A percentile compares a stretch with the other conserved stretches of the same genome.
Evolutionary conservation across 2,113 vertebrate genomes (phyloP).

Genomic region (Anthoscopus minutus): DNA sequence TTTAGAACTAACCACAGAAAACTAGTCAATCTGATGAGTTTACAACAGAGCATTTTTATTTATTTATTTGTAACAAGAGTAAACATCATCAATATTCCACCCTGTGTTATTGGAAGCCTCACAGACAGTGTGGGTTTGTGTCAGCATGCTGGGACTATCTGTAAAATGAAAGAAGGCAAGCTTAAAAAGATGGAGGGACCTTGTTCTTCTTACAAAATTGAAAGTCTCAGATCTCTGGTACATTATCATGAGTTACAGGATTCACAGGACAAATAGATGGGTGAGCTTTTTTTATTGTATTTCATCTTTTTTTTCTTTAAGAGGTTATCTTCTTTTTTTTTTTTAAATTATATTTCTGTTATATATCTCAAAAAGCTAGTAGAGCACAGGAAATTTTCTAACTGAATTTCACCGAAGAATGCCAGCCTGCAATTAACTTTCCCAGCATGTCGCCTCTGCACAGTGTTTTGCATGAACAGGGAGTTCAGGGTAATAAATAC

Average conservation of each 20-base stretch:
- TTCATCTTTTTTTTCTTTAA: not conserved
- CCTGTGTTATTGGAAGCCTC: not conserved
- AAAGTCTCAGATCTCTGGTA: not conserved
- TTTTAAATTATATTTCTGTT: not conserved
- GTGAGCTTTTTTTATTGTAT: not conserved
- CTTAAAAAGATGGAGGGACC: not conserved
- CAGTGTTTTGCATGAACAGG: not conserved
- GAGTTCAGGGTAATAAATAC: not conserved
- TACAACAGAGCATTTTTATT: constrained; percentile 1
- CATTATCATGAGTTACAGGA: not conserved
- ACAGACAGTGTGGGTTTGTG: not conserved
- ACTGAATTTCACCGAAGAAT: constrained; percentile 13
- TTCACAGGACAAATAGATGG: not conserved
- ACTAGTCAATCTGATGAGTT: constrained; percentile 46
- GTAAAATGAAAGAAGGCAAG: not conserved
- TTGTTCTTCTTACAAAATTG: not conserved
- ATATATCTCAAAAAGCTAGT: not conserved
- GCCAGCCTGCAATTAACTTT: constrained; percentile 33
- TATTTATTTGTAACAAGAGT: constrained; percentile 44
- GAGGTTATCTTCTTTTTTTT: not conserved
- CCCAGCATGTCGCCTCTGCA: not conserved
- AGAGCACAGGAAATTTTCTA: constrained; percentile 3
- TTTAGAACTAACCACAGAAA: constrained; percentile 24
- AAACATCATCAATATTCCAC: constrained; percentile 3
- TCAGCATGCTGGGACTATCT: not conserved